Base-by-base conservation (phyloP, 1,140 invertebrate species). In the Drosophila rufa region DNA sequence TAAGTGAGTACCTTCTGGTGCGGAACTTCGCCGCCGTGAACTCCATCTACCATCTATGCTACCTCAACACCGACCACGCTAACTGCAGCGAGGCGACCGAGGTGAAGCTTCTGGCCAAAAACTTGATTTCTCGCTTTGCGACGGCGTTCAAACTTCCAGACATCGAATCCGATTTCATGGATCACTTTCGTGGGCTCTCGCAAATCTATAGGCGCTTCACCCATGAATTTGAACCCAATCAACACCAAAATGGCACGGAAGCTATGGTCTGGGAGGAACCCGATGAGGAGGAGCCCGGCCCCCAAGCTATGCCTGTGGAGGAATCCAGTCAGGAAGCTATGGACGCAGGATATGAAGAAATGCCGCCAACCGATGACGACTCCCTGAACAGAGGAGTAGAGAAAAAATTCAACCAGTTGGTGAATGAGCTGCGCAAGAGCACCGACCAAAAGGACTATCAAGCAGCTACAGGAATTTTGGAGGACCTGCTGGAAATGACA, bases 1-100 rank as follows among this genome's bases (percentile, higher is more conserved):
- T 79, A 0, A 83, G 70, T 47, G 70, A 65, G 43, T 30, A 67
- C 8, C 17, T 83, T 11, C 46, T 83, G 2, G 25, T 79, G 19
- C 75, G 81, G 9, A 76, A 60, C 30, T 51, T 19, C 1, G 27
- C 62, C 40, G 67, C 76, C 8, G 58, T 83, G 3, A 11, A 67
- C 8, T 48, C 70, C 2, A 64, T 82, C 9, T 19, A 42, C 1
- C 9, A 4, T 9, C 5, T 84, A n/a, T 65, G 71, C 50, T 36
- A n/a, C 6, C 82, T 65, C n/a, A 42, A 43, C 25, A 33, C 58
- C 2, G 14, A 17, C 15, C 45, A 61, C 12, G 9, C 0, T 3
- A 19, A 53, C 17, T 19, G 2, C 11, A 7, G 8, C 1, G 50
- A 53, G 12, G 51, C 51, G 17, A 7, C 0, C 17, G 12, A 19